Evolutionary conservation across 2,888 invertebrate species (phyloP), one percentile per base, ranked within the genome.

Genomic region (Synergus umbraculus): DNA sequence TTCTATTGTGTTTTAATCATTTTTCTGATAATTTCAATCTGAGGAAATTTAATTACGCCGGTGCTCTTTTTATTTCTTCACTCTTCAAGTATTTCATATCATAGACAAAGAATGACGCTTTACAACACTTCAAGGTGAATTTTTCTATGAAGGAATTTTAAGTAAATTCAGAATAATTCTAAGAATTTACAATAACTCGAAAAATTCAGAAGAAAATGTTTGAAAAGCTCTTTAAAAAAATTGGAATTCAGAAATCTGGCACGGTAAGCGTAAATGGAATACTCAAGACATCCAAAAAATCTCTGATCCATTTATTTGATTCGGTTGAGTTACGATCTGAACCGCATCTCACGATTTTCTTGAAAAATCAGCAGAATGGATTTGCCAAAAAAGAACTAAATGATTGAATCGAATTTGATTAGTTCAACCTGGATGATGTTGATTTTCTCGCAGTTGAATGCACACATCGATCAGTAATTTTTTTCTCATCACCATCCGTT

Each of bases 401-500:
- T 22, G 22, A 60, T 22, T 22, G 12, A 22, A 60, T 60, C 22
- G 18, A 60, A 60, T 65, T 65, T 41, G 15, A n/a, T 65, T 65
- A 41, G 37, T 65, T 41, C n/a, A 43, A 65, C n/a, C 41, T 65
- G 37, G 3, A 41, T n/a, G 43, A 65, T 65, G n/a, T 65, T 37
- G 37, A 43, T n/a, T 8, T 65, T 41, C 13, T n/a, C n/a, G 13
- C 29, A 37, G 9, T 37, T 73, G 37, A 73, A 22, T 73, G n/a
- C 29, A 10, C 37, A 54, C 29, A 29, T 73, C 15, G 37, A 9
- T 54, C 37, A 22, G n/a, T 4, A 22, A 2, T 37, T 73, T 73
- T 73, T 54, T 73, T 29, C n/a, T 15, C 8, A 73, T 2, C 49
- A 73, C 15, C 54, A 54, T 73, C 54, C 73, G 37, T 73, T 73